A percentile compares a stretch with the other conserved stretches of the same genome.
These are phyloP conservation scores for Chlamydotis undulata DNA, from an alignment of 2,113 vertebrate species.

Conservation along the genomic window DNA sequence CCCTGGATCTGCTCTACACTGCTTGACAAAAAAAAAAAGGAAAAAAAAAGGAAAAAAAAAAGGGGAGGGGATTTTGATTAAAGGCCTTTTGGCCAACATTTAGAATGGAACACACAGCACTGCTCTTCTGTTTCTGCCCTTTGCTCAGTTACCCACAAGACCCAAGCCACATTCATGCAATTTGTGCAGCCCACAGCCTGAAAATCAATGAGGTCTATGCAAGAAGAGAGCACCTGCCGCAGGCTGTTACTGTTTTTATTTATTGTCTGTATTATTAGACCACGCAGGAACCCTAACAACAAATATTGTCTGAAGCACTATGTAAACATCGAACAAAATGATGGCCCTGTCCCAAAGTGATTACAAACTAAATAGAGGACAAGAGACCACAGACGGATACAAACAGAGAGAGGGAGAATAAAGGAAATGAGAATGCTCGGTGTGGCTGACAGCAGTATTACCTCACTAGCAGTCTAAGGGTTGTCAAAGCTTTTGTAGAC, in stretches of 20 bases:
- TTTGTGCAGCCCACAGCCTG: conserved; percentile 2
- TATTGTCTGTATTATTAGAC: conserved; percentile 25
- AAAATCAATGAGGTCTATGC: conserved; percentile 33
- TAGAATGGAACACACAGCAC: background rate
- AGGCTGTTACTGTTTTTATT: conserved; percentile 30
- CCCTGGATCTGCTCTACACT: background rate
- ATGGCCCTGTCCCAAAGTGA: conserved; percentile 1
- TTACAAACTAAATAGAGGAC: conserved; percentile 14
- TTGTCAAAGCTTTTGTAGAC: background rate
- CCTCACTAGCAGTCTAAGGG: background rate
- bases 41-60: too few species aligned
- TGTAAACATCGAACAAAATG: background rate
- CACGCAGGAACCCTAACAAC: conserved; percentile 8
- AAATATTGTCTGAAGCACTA: conserved; percentile 21
- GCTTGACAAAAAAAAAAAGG: background rate
- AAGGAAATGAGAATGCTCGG: background rate
- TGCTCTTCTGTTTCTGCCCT: background rate
- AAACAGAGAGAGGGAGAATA: background rate
- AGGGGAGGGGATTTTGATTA: background rate
- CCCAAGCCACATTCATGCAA: background rate
- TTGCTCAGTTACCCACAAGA: background rate
- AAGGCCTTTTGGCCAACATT: background rate
- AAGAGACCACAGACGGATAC: background rate
- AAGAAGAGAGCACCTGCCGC: conserved; percentile 7
- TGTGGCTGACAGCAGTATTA: background rate